Evolutionary conservation across 2,113 vertebrate species (phyloP).

Genomic region (Parotia lawesii): DNA sequence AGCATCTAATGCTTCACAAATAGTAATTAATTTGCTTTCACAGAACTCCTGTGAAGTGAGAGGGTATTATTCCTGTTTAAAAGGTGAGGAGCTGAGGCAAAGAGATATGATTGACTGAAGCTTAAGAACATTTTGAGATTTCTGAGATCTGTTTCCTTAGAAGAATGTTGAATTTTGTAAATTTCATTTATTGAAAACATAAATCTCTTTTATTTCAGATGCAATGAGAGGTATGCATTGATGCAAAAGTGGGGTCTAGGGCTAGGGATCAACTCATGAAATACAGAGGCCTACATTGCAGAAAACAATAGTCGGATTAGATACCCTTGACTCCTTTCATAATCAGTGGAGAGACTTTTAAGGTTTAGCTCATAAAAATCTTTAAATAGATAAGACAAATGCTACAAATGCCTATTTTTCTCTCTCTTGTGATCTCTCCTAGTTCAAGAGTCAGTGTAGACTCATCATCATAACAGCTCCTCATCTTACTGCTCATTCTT

Average conservation of each 20-base stretch:
- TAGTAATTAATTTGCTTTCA: background rate
- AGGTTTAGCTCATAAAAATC: background rate
- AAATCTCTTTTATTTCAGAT: background rate
- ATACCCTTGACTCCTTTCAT: background rate
- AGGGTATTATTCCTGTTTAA: background rate
- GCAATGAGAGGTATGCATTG: background rate
- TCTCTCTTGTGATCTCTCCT: background rate
- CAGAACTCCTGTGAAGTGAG: background rate
- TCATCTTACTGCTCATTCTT: background rate
- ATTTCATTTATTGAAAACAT: background rate
- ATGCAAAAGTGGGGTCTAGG: background rate
- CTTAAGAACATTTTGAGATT: background rate
- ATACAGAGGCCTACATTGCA: background rate
- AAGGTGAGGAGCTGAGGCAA: background rate
- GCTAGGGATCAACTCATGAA: background rate
- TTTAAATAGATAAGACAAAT: background rate
- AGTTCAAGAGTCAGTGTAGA: background rate
- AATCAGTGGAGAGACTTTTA: background rate
- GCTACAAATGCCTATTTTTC: background rate
- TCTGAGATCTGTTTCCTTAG: background rate
- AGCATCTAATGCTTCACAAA: background rate
- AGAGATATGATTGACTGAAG: background rate
- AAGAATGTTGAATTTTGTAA: background rate
- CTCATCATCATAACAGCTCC: background rate
- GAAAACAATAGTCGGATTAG: background rate